Evolutionary conservation across 2,888 invertebrate genomes (phyloP), one percentile per base, ranked within the genome.

Genomic region (Orthosia gracilis): DNA sequence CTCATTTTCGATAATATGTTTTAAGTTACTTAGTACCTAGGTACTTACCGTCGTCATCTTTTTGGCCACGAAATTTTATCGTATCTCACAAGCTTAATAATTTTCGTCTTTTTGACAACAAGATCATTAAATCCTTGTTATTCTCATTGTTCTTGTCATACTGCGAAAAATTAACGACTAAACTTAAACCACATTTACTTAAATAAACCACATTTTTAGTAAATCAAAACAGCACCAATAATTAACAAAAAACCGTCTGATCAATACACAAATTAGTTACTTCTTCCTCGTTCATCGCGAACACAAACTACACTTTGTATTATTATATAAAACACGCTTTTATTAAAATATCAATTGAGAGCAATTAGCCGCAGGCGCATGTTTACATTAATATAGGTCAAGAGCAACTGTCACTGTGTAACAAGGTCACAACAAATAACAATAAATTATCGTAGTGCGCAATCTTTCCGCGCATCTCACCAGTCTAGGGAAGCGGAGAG

Each of bases 101-200:
- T 69, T 69, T 69, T 69, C 68, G 61, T 61, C 69, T 69, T 61
- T 69, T 69, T 69, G 69, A 69, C 69, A 69, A 69, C 69, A 69
- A 69, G 59, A 61, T 17, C 69, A 69, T 69, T 69, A 59, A 61
- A 61, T 69, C 69, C 69, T 69, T 69, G 69, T 69, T 69, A 69
- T 69, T 69, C 69, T 69, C 69, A 69, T 69, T 65, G 65, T 65
- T 65, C 40, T 65, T 69, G 52, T 69, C 69, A 69, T 59, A 21
- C 69, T 69, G 69, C 55, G 23, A 55, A 55, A 23, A 55, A 55
- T 55, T 55, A 23, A 55, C 55, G 55, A 23, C 55, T 55, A 4
- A 18, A 23, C 21, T 55, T 17, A 49, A 49, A 49, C 23, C 23
- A 55, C 55, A 55, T 55, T 55, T 55, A 55, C 55, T 55, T 55